Base-by-base conservation (phyloP, 2,888 invertebrate genomes). In the Mantis religiosa region DNA sequence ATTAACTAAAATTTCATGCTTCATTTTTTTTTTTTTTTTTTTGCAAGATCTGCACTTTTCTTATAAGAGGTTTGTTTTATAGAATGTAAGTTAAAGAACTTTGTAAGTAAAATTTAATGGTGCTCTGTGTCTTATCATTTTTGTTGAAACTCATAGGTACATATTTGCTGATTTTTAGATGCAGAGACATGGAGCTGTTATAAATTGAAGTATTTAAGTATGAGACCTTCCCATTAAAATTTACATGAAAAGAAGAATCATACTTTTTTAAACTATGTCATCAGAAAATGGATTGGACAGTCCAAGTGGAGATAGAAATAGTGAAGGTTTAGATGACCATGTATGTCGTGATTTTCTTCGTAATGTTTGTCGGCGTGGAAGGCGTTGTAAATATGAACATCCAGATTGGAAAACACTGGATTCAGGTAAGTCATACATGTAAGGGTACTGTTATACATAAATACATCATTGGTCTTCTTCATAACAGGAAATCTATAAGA, bases 301-400 rank as follows among this genome's bases (percentile, higher is more conserved):
- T 28, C 88, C 88, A 71, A 89, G 83, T 82, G 87, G 89, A 34
- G 89, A 89, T 30, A 54, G 71, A 83, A 89, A 47, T 34, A 83
- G 71, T 54, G 85, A 28, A 4, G 41, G 25, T n/a, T 81, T 54
- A 27, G 85, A 85, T 6, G 89, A 90, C 9, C 15, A 93, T 47
- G 94, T 95, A 82, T 95, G 95, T 90, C 92, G 95, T 34, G 95
- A 95, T 91, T 95, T 94, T 91, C 92, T 94, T 28, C 93, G 95
- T 15, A 95, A 95, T 89, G 93, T 94, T 27, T 95, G 95, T 91
- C 94, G 94, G 89, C 92, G 95, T 84, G 95, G 94, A 88, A 91
- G 91, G 84, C 89, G 89, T 84, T 95, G 95, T 92, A 94, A 94
- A 91, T 95, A 93, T 90, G 93, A 94, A 88, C 95, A 95, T 86